phyloP scores from a whole-genome alignment of 2,888 invertebrate genomes.

The Stomorhina lunata region DNA sequence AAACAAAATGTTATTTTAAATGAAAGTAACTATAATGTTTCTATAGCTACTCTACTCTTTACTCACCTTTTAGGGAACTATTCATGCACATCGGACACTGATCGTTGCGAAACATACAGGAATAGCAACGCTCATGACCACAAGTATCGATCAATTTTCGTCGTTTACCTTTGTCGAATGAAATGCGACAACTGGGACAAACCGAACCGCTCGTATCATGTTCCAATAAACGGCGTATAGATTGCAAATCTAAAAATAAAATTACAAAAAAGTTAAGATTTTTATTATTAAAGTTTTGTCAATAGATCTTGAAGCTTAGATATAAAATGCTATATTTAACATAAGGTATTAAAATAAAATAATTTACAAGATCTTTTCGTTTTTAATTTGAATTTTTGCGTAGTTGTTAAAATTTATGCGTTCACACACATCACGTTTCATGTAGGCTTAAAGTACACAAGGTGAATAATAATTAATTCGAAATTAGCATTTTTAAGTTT shows the following conservation, averaged over 20 bases:
- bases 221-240: slow-evolving; percentile 89
- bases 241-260: slow-evolving; percentile 87
- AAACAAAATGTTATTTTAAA: too few relatives aligned
- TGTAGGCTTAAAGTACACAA: slow-evolving; percentile 4
- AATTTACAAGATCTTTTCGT: slow-evolving; percentile 10
- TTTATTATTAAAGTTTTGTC: not conserved
- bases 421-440: slow-evolving; percentile 33
- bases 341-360: not conserved
- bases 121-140: slow-evolving; percentile 97
- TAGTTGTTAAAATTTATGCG: slow-evolving; percentile 24
- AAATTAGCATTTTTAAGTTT: slow-evolving; percentile 39
- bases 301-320: slow-evolving; percentile 2
- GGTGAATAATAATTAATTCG: slow-evolving; percentile 29
- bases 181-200: slow-evolving; percentile 94
- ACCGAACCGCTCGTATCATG: slow-evolving; percentile 86
- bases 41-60: not conserved
- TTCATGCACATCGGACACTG: slow-evolving; percentile 91
- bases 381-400: not conserved
- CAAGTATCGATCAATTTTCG: slow-evolving; percentile 96
- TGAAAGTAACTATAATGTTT: not conserved
- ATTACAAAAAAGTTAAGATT: not conserved
- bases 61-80: slow-evolving; percentile 78
- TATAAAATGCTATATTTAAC: slow-evolving; percentile 33
- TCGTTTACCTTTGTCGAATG: slow-evolving; percentile 98
- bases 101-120: slow-evolving; percentile 95